Conservation (phyloP, 2,797 vertebrate species). For the Heliangelus exortis region DNA sequence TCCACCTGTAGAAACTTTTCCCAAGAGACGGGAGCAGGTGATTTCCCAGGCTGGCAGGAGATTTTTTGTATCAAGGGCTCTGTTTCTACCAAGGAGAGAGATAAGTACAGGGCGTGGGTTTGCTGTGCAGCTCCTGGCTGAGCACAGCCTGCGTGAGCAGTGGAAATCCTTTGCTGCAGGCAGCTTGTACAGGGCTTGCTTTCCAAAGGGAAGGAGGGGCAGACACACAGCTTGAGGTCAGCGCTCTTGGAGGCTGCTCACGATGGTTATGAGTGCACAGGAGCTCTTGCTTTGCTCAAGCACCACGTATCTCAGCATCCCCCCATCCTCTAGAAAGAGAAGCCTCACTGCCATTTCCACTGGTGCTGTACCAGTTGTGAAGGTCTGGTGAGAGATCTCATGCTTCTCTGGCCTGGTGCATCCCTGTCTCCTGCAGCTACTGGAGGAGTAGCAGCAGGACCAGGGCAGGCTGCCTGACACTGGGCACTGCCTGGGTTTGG, state of each 20-base stretch:
- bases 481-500: not conserved
- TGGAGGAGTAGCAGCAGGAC: not conserved
- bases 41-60: not conserved
- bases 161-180: not conserved
- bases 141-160: rapidly evolving
- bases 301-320: not conserved
- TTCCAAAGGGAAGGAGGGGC: not conserved
- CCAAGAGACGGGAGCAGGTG: not conserved
- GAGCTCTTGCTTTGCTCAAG: not conserved
- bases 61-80: not conserved
- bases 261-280: not conserved
- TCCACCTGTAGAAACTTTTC: not conserved
- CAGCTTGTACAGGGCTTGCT: not conserved
- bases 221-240: not conserved
- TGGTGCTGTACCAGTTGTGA: not conserved
- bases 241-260: not conserved
- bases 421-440: not conserved
- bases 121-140: not conserved
- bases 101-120: not conserved
- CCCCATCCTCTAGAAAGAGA: not conserved
- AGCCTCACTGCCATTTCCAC: not conserved
- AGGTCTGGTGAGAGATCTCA: not conserved
- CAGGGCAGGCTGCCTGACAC: not conserved
- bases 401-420: not conserved
- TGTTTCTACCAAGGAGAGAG: not conserved